These are phyloP conservation scores for Stegostoma tigrinum DNA, from an alignment of 2,113 vertebrate genomes.

Conservation along the genomic window DNA sequence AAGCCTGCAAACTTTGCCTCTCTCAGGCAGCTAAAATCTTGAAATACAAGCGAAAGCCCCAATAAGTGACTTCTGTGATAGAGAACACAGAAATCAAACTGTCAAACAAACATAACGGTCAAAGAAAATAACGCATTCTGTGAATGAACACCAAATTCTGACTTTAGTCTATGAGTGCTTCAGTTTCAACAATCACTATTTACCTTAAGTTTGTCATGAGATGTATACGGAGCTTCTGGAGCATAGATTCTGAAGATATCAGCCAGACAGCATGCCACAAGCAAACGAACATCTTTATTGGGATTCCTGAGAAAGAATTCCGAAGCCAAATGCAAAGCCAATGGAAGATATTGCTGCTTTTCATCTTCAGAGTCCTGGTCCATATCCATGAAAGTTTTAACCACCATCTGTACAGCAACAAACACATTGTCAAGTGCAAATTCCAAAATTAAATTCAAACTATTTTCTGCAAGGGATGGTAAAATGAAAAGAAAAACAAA, in stretches of 20 bases:
- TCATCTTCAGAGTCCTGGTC: conserved; percentile 99
- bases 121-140: not conserved
- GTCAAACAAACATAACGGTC: not conserved
- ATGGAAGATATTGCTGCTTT: conserved; percentile 93
- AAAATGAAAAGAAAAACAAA: not conserved
- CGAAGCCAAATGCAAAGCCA: conserved; percentile 94
- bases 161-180: not conserved
- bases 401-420: conserved; percentile 76
- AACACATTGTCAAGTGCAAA: not conserved
- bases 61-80: not conserved
- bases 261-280: conserved; percentile 96
- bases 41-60: too few relatives aligned
- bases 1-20: not conserved
- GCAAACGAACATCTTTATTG: conserved; percentile 94
- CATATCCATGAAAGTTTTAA: conserved; percentile 99
- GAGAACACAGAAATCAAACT: not conserved
- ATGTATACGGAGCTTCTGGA: conserved; percentile 97
- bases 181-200: conserved; percentile 19
- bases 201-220: conserved; percentile 98
- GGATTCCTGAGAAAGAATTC: conserved; percentile 99
- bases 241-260: conserved; percentile 99
- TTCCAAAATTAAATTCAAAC: not conserved
- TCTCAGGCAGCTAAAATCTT: too few relatives aligned
- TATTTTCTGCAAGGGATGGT: not conserved
- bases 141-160: not conserved